A percentile compares a stretch with the other conserved stretches of the same genome.
Conservation (phyloP, 2,888 invertebrate genomes). For the Drosophila acutilabella region DNA sequence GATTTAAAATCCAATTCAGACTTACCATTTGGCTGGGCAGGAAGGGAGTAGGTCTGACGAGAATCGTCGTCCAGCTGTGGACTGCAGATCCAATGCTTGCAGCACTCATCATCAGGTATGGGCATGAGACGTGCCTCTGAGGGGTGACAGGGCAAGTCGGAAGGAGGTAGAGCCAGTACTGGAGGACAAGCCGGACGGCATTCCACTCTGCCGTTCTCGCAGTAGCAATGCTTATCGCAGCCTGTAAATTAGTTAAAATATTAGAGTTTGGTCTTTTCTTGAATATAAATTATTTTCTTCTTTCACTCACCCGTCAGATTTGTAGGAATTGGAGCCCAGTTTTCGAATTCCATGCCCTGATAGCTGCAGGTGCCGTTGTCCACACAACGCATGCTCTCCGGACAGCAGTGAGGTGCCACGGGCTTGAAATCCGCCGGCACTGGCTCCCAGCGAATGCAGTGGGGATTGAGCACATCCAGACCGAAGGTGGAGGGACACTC, state of each 20-base stretch:
- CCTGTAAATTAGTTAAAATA: constrained; percentile 84
- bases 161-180: constrained; percentile 91
- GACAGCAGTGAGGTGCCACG: constrained; percentile 92
- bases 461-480: constrained; percentile 92
- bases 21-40: constrained; percentile 12
- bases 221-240: constrained; percentile 94
- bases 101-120: constrained; percentile 92
- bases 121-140: constrained; percentile 88
- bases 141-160: constrained; percentile 90
- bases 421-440: constrained; percentile 90
- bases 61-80: constrained; percentile 63
- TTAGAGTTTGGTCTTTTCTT: not conserved
- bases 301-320: constrained; percentile 87
- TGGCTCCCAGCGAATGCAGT: constrained; percentile 94
- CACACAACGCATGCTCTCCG: constrained; percentile 91
- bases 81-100: constrained; percentile 91
- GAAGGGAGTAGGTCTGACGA: not conserved
- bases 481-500: constrained; percentile 94
- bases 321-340: constrained; percentile 93
- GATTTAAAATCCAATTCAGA: not conserved
- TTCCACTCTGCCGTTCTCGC: constrained; percentile 94
- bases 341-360: constrained; percentile 87
- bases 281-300: no score
- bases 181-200: constrained; percentile 93
- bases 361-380: constrained; percentile 93